Percentiles rank a stretch among this genome's conserved stretches.
phyloP scores from a whole-genome alignment of 1,140 invertebrate species.

The Drosophila guanche region DNA sequence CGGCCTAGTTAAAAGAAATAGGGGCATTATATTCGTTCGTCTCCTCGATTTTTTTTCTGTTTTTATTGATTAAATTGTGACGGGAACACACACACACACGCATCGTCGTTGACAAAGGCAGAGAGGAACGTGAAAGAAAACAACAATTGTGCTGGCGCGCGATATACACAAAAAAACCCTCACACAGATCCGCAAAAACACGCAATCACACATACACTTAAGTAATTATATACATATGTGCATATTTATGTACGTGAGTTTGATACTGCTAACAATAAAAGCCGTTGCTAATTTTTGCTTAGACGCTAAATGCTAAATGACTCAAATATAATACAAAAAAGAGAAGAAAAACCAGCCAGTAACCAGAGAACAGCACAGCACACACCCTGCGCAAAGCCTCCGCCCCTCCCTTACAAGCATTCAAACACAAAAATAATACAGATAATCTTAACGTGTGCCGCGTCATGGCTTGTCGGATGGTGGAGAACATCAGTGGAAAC shows the following conservation, averaged over 20 bases:
- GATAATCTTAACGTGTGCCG: no score
- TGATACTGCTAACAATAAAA: no score
- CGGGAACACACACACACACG: slow-evolving; percentile 13
- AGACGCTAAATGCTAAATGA: no score
- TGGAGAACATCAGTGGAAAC: no score
- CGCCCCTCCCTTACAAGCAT: no score
- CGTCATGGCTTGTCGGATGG: no score
- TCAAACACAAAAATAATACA: neutral
- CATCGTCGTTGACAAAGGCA: slow-evolving; percentile 1
- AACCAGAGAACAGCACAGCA: no score
- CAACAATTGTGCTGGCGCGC: slow-evolving; percentile 41
- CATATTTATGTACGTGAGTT: no score
- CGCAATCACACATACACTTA: slow-evolving; percentile 1
- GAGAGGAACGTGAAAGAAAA: slow-evolving; percentile 34
- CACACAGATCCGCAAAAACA: slow-evolving; percentile 14
- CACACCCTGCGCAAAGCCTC: no score
- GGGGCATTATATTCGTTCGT: neutral
- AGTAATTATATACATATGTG: neutral
- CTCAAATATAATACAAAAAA: no score
- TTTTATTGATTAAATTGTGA: slow-evolving; percentile 46
- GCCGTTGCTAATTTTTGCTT: no score
- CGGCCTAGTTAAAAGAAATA: neutral
- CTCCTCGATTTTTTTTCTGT: slow-evolving; percentile 13
- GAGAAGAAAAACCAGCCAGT: no score
- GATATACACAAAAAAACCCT: slow-evolving; percentile 25